A percentile compares a stretch with the other conserved stretches of the same genome.
Evolutionary conservation across 2,113 vertebrate genomes (phyloP).

Genomic region (Dasyornis broadbenti): DNA sequence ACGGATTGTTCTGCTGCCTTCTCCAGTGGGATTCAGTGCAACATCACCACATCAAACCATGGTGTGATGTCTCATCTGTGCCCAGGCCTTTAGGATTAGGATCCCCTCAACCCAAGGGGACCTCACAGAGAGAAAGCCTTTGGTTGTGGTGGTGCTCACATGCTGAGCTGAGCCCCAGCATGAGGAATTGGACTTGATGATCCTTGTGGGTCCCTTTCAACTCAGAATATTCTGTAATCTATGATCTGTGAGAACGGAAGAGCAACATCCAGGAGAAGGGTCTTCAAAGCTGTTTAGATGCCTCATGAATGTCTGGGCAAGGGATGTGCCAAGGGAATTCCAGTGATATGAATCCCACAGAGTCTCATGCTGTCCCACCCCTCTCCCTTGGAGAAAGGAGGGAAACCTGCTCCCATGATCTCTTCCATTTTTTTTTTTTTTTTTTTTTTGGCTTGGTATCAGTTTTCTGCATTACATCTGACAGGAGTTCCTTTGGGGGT

Average conservation of each 20-base stretch:
- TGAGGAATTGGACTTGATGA: neutral
- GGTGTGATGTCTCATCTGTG: neutral
- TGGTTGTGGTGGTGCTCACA: rapidly evolving
- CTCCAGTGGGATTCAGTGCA: neutral
- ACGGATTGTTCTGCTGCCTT: neutral
- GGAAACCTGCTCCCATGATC: neutral
- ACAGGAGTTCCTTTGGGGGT: neutral
- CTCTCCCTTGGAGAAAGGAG: neutral
- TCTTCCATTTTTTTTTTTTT: neutral
- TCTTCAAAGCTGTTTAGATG: neutral
- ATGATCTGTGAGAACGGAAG: neutral
- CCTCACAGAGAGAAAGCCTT: neutral
- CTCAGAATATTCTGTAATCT: neutral
- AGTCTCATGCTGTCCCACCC: neutral
- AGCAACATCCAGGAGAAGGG: neutral
- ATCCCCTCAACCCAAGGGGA: neutral
- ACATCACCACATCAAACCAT: neutral
- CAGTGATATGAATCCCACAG: rapidly evolving
- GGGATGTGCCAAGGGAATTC: neutral
- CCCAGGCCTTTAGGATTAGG: neutral
- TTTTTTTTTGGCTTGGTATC: neutral
- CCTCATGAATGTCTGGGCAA: neutral
- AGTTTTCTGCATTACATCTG: neutral
- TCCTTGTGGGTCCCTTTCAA: neutral
- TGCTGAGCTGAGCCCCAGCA: rapidly evolving